Percentiles rank a stretch among this genome's conserved stretches.
Conservation (phyloP, 2,888 invertebrate species). For the Eupsilia transversa region DNA sequence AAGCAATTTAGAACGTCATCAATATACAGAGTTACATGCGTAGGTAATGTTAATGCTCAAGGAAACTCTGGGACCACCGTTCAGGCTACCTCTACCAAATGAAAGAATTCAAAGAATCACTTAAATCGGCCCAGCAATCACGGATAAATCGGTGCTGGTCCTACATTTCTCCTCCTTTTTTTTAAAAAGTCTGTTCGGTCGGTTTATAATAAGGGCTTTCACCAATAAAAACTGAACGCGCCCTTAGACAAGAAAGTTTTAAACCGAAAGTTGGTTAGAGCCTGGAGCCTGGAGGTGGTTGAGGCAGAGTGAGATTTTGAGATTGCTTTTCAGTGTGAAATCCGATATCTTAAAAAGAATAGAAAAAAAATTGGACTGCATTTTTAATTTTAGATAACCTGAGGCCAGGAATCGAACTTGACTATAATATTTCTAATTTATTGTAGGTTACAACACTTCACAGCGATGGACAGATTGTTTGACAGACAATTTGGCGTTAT, state of each 20-base stretch:
- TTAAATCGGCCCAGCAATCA: not conserved
- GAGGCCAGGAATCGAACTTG: constrained; percentile 1
- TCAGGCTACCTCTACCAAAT: too few species aligned
- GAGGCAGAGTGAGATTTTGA: too few species aligned
- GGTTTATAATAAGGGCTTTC: too few species aligned
- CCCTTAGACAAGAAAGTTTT: not conserved
- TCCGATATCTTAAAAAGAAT: not conserved
- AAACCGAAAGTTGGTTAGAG: not conserved
- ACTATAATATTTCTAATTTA: constrained; percentile 6
- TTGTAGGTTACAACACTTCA: constrained; percentile 78
- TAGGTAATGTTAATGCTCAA: too few species aligned
- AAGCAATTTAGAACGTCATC: too few species aligned
- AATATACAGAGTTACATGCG: too few species aligned
- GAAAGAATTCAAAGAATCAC: not conserved
- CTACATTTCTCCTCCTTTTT: not conserved
- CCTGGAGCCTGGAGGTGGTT: not conserved
- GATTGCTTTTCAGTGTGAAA: not conserved
- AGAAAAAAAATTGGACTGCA: not conserved
- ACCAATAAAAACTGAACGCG: too few species aligned
- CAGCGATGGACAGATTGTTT: constrained; percentile 76
- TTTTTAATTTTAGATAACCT: not conserved
- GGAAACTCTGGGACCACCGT: too few species aligned
- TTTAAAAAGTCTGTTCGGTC: too few species aligned
- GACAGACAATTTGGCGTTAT: constrained; percentile 80
- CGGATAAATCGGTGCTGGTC: too few species aligned